Evolutionary conservation across 1,140 invertebrate species (phyloP).

Genomic region (Cotesia vestalis): DNA sequence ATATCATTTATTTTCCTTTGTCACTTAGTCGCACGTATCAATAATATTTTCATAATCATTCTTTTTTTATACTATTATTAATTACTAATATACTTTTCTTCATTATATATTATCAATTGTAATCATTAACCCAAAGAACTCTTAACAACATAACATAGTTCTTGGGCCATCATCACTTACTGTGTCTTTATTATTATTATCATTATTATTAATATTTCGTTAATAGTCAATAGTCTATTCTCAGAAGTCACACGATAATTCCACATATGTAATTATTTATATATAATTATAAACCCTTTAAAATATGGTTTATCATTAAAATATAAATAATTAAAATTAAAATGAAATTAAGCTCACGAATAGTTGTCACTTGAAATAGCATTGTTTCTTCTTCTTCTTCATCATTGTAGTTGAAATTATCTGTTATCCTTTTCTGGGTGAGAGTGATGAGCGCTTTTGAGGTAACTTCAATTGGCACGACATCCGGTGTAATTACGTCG

Average conservation of each 20-base stretch:
- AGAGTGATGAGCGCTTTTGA: constrained; percentile 8
- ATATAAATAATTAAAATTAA: background rate
- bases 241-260: too few species aligned
- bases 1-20: constrained; percentile 40
- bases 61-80: constrained; percentile 26
- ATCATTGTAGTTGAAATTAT: background rate
- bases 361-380: background rate
- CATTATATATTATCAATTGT: constrained; percentile 34
- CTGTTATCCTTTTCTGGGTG: background rate
- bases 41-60: constrained; percentile 40
- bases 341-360: constrained; percentile 9
- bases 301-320: constrained; percentile 19
- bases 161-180: constrained; percentile 47
- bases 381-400: too few species aligned
- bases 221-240: constrained; percentile 32
- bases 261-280: background rate
- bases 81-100: constrained; percentile 22
- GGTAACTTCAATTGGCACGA: constrained; percentile 13
- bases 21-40: constrained; percentile 36
- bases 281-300: constrained; percentile 12
- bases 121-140: constrained; percentile 57
- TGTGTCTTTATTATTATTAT: background rate
- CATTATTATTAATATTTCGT: constrained; percentile 37
- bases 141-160: constrained; percentile 65
- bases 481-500: background rate